Evolutionary conservation across 1,140 invertebrate genomes (phyloP).

Genomic region (Hermetia illucens): DNA sequence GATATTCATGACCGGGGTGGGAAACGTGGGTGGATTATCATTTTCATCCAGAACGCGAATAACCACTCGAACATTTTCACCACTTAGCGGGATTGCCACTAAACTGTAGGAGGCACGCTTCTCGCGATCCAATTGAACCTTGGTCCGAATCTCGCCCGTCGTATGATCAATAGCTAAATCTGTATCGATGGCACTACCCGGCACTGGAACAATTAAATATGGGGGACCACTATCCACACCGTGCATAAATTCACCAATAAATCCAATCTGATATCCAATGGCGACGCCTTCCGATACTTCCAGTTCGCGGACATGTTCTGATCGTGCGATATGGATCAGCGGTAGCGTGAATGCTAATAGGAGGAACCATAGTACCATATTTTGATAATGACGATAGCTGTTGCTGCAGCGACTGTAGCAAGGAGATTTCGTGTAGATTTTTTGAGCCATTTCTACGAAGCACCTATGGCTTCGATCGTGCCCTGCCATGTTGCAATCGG

Average conservation of each 20-base stretch:
- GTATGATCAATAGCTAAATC: conserved; percentile 75
- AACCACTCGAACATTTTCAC: conserved; percentile 69
- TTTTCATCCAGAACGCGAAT: conserved; percentile 92
- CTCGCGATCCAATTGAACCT: conserved; percentile 77
- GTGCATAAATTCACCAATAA: conserved; percentile 60
- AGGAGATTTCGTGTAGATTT: too few relatives aligned
- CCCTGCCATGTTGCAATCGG: neutral
- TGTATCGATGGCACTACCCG: conserved; percentile 70
- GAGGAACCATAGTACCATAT: neutral
- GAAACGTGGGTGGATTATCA: conserved; percentile 89
- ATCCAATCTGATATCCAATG: conserved; percentile 73
- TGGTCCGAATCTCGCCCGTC: conserved; percentile 83
- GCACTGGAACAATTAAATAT: conserved; percentile 77
- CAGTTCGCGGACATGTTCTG: conserved; percentile 62
- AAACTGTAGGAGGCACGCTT: conserved; percentile 70
- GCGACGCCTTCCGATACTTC: conserved; percentile 75
- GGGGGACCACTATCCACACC: conserved; percentile 56
- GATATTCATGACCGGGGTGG: conserved; percentile 61
- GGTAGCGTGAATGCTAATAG: neutral
- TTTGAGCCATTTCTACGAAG: neutral
- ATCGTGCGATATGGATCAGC: neutral
- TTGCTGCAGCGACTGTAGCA: neutral
- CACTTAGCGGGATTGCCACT: conserved; percentile 74
- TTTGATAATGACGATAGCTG: neutral
- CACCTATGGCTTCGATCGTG: neutral